A percentile compares a stretch with the other conserved stretches of the same genome.
phyloP scores from a whole-genome alignment of 2,888 invertebrate genomes.

The Deilephila elpenor region DNA sequence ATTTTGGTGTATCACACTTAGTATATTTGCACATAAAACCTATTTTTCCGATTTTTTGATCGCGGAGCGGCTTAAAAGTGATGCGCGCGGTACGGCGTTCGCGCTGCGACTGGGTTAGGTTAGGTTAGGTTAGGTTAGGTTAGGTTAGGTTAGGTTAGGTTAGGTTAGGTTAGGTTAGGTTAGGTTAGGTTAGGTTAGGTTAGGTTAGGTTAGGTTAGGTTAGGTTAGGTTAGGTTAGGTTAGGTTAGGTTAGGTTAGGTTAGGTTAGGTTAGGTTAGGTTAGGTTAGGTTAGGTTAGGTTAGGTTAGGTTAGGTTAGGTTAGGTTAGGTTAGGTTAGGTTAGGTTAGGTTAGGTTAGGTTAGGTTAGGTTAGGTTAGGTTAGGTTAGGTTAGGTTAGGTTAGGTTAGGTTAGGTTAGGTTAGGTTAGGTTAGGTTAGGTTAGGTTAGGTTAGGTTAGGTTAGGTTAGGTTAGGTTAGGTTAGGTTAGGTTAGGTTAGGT shows the following conservation, averaged over 20 bases:
- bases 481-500: constrained; percentile 40
- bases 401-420: constrained; percentile 35
- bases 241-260: constrained; percentile 39
- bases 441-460: constrained; percentile 38
- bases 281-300: constrained; percentile 36
- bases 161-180: constrained; percentile 33
- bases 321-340: constrained; percentile 29
- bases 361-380: constrained; percentile 33
- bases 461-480: constrained; percentile 39
- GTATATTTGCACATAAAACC: not conserved
- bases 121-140: constrained; percentile 34
- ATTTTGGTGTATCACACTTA: constrained; percentile 16
- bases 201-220: constrained; percentile 35
- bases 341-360: constrained; percentile 32
- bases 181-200: constrained; percentile 44
- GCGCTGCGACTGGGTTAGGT: constrained; percentile 1
- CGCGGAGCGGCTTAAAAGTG: no score
- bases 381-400: constrained; percentile 33
- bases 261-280: constrained; percentile 39
- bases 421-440: constrained; percentile 37
- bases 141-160: constrained; percentile 37
- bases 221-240: constrained; percentile 41
- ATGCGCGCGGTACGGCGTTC: no score
- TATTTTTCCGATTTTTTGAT: no score
- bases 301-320: constrained; percentile 30